phyloP scores from a whole-genome alignment of 2,797 vertebrate genomes.

The Adrianichthys oophorus region DNA sequence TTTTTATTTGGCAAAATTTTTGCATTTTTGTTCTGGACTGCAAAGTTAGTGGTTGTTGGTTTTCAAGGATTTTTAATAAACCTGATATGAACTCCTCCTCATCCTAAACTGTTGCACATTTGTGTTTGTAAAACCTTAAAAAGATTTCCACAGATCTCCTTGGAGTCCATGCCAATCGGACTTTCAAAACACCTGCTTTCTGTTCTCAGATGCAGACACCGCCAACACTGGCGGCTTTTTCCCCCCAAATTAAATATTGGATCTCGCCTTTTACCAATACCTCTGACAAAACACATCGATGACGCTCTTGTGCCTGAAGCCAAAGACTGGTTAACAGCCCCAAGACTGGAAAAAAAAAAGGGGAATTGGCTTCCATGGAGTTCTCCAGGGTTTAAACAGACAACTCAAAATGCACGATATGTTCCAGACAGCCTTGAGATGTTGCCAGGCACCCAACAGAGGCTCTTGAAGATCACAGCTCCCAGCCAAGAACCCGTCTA shows the following conservation, averaged over 20 bases:
- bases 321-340: not conserved
- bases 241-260: no score
- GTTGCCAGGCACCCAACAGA: not conserved
- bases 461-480: not conserved
- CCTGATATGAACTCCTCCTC: no score
- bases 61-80: no score
- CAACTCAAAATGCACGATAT: not conserved
- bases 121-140: not conserved
- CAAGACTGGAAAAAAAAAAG: not conserved
- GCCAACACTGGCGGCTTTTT: no score
- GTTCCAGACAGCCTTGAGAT: not conserved
- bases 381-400: not conserved
- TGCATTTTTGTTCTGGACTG: no score
- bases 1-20: no score
- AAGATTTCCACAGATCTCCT: no score
- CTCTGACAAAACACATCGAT: not conserved
- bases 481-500: not conserved
- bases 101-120: not conserved
- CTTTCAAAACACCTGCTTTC: no score
- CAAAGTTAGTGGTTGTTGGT: no score
- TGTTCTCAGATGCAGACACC: no score
- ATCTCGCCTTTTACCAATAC: not conserved
- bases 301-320: not conserved
- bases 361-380: not conserved
- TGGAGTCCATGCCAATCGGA: no score